A percentile compares a stretch with the other conserved stretches of the same genome.
phyloP scores from a whole-genome alignment of 2,888 invertebrate species.

The Pherbina coryleti region DNA sequence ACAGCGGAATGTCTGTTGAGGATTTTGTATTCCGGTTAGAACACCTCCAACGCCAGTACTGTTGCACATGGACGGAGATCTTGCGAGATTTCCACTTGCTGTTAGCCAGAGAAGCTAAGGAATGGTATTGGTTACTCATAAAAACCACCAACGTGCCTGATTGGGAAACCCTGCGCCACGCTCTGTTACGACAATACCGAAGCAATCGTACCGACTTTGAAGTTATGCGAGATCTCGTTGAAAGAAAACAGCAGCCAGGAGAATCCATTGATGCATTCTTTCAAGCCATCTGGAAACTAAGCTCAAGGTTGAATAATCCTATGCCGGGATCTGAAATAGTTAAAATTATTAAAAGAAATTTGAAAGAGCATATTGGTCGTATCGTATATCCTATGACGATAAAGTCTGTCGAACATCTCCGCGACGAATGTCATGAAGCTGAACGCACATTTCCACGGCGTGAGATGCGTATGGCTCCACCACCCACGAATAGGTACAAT shows the following conservation, averaged over 20 bases:
- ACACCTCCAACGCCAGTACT: background rate
- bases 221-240: background rate
- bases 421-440: background rate
- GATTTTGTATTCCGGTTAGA: conserved; percentile 29
- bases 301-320: background rate
- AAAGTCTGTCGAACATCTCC: background rate
- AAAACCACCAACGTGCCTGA: background rate
- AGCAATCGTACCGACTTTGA: background rate
- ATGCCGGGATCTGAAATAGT: background rate
- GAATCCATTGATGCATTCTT: background rate
- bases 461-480: background rate
- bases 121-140: background rate
- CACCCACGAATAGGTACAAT: background rate
- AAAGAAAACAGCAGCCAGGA: background rate
- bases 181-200: background rate
- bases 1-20: background rate
- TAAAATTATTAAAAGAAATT: background rate
- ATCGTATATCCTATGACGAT: background rate
- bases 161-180: background rate
- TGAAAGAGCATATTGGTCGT: background rate
- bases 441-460: background rate
- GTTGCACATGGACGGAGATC: background rate
- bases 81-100: background rate
- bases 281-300: background rate
- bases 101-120: background rate